Conservation (phyloP, 2,797 vertebrate species). For the Loris lydekkerianus region DNA sequence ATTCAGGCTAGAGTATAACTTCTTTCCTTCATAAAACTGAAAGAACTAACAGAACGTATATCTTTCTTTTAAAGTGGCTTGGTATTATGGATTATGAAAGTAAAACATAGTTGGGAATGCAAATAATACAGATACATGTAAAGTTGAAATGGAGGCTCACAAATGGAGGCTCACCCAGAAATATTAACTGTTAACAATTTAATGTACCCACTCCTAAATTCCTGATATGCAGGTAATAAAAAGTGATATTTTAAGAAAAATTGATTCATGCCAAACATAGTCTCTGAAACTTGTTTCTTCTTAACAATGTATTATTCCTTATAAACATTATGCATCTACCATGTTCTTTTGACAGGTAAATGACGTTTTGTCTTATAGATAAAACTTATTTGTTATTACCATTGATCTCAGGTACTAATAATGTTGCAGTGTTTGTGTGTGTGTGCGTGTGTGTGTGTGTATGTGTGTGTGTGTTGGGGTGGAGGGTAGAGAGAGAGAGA, state of each 20-base stretch:
- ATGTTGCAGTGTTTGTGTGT: neutral
- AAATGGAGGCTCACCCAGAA: neutral
- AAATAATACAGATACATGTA: neutral
- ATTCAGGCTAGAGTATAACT: constrained; percentile 60
- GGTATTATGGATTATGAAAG: constrained; percentile 39
- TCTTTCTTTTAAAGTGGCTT: constrained; percentile 46
- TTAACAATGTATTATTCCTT: neutral
- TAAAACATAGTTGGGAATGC: neutral
- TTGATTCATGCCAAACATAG: neutral
- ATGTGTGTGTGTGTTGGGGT: neutral
- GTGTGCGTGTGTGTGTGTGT: neutral
- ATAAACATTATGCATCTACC: neutral
- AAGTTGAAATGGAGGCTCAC: constrained; percentile 38
- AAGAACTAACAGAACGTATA: constrained; percentile 31
- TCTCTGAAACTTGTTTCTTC: neutral
- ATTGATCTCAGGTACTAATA: neutral
- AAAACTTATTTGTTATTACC: neutral
- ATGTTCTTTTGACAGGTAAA: neutral
- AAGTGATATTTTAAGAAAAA: constrained; percentile 5
- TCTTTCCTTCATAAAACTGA: constrained; percentile 66
- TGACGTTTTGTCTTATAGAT: neutral
- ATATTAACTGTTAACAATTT: neutral
- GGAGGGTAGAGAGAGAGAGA: neutral
- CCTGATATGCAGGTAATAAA: neutral
- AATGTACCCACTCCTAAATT: neutral